Evolutionary conservation across 2,797 vertebrate species (phyloP).

Genomic region (Artibeus jamaicensis): DNA sequence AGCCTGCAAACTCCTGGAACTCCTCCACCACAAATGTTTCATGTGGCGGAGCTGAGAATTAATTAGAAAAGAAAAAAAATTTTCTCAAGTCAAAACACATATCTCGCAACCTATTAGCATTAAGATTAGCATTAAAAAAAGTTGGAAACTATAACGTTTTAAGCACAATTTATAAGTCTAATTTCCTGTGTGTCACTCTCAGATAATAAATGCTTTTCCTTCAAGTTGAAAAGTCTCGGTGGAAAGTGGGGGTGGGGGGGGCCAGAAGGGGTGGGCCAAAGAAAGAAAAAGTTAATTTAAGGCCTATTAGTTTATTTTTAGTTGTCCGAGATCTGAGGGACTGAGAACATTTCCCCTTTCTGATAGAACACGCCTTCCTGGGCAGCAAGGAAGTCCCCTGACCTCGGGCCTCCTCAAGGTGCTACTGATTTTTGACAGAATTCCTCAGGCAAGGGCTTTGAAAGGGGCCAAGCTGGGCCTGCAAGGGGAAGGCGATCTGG

Average conservation of each 20-base stretch:
- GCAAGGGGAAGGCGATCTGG: background rate
- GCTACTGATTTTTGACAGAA: slow-evolving; percentile 88
- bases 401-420: slow-evolving; percentile 90
- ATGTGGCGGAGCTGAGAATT: slow-evolving; percentile 51
- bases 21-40: slow-evolving; percentile 60
- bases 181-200: slow-evolving; percentile 85
- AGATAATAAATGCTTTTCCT: slow-evolving; percentile 87
- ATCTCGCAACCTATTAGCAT: slow-evolving; percentile 76
- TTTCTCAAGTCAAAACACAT: slow-evolving; percentile 71
- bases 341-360: slow-evolving; percentile 92
- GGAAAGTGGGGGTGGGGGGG: slow-evolving; percentile 32
- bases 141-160: slow-evolving; percentile 81
- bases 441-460: slow-evolving; percentile 85
- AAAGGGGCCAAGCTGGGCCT: slow-evolving; percentile 78
- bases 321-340: slow-evolving; percentile 85
- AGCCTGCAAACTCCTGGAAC: slow-evolving; percentile 7
- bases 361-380: slow-evolving; percentile 90
- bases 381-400: slow-evolving; percentile 90
- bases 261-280: background rate
- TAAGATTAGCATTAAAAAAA: slow-evolving; percentile 81
- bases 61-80: slow-evolving; percentile 64
- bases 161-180: slow-evolving; percentile 83
- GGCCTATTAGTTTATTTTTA: slow-evolving; percentile 89
- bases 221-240: slow-evolving; percentile 79
- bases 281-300: slow-evolving; percentile 85